Conservation (phyloP, 2,888 invertebrate species). For the Arrhopalites spinosus region DNA sequence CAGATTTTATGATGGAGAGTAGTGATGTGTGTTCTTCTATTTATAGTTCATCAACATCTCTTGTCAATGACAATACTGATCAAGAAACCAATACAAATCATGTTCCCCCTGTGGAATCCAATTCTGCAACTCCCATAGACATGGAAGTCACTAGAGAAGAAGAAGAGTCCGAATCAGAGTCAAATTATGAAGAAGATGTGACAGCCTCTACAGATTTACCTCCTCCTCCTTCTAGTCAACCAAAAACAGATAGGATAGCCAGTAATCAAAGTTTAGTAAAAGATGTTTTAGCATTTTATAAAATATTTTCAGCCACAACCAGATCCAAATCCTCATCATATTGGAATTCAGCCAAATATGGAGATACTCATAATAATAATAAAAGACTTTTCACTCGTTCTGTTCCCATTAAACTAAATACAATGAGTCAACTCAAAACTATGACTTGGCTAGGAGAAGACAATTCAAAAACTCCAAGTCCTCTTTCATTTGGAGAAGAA, state of each 20-base stretch:
- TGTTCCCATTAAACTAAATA: conserved; percentile 17
- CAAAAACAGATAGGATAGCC: neutral
- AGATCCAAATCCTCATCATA: conserved; percentile 9
- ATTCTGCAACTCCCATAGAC: no score
- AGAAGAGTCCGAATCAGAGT: neutral
- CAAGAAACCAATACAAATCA: neutral
- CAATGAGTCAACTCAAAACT: conserved; percentile 13
- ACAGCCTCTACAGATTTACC: neutral
- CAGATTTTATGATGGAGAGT: conserved; percentile 2
- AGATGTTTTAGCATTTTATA: conserved; percentile 15
- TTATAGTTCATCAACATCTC: neutral
- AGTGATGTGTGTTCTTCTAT: conserved; percentile 7
- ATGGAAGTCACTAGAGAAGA: no score
- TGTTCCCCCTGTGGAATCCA: no score
- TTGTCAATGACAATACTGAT: neutral
- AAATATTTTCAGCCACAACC: conserved; percentile 14
- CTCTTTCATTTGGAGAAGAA: neutral
- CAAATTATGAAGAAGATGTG: neutral
- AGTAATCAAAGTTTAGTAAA: neutral
- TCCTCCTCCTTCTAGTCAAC: no score
- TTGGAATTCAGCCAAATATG: conserved; percentile 19
- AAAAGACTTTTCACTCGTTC: conserved; percentile 28
- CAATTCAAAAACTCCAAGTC: neutral
- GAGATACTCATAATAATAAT: neutral
- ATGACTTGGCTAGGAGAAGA: neutral